A percentile compares a stretch with the other conserved stretches of the same genome.
Conservation (phyloP, 2,113 vertebrate species). For the Setophaga kirtlandii region DNA sequence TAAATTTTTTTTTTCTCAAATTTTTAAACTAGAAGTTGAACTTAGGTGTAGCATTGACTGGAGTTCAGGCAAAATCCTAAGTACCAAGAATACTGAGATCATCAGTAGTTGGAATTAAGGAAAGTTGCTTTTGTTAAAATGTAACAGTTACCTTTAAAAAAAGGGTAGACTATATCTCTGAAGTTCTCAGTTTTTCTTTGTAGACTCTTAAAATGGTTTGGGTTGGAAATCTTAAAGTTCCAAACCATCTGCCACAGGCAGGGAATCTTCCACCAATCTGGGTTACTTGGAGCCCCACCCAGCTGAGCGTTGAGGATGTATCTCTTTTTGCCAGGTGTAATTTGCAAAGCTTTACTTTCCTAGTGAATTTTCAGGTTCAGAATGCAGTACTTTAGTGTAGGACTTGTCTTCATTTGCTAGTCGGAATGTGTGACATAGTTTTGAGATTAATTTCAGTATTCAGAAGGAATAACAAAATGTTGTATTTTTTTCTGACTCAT, state of each 20-base stretch:
- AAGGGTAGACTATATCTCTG: neutral
- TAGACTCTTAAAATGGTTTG: neutral
- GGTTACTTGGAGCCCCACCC: neutral
- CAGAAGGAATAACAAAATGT: neutral
- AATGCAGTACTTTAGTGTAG: neutral
- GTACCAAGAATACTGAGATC: neutral
- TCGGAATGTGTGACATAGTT: neutral
- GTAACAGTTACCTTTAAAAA: neutral
- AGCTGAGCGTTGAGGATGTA: neutral
- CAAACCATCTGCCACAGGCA: neutral
- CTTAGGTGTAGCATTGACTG: neutral
- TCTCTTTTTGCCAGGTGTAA: neutral
- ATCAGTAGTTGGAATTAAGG: neutral
- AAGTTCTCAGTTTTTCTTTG: neutral
- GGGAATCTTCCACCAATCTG: neutral
- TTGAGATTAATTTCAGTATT: neutral
- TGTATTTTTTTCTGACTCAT: neutral
- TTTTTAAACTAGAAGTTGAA: neutral
- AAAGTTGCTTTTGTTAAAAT: neutral
- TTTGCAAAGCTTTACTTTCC: neutral
- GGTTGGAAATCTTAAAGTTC: neutral
- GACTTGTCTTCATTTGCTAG: neutral
- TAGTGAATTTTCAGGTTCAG: neutral
- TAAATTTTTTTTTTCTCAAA: neutral
- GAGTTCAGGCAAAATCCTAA: neutral